Conservation (phyloP, 2,888 invertebrate genomes). For the Lepidochrysops patricia region DNA sequence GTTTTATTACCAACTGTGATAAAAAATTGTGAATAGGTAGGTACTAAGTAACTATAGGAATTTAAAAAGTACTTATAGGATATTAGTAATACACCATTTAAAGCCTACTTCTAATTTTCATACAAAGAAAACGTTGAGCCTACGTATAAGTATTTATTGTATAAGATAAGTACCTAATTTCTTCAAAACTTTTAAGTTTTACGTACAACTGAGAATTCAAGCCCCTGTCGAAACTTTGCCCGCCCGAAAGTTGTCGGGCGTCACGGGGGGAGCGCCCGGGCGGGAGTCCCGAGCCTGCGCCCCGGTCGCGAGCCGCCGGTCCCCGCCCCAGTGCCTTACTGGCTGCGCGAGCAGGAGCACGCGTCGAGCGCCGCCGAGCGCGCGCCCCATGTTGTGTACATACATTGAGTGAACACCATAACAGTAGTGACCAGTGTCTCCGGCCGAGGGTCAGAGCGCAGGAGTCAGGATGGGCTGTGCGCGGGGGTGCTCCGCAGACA, state of each 20-base stretch:
- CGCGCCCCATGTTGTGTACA: constrained; percentile 20
- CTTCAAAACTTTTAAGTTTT: no score
- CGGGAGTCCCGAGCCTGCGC: not conserved
- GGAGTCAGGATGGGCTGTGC: constrained; percentile 44
- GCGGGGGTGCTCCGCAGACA: constrained; percentile 55
- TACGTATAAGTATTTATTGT: no score
- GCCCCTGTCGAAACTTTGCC: not conserved
- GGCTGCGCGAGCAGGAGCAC: constrained; percentile 34
- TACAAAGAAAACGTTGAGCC: no score
- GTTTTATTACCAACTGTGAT: no score
- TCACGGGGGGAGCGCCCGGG: not conserved
- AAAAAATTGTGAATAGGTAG: no score
- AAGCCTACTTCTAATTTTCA: no score
- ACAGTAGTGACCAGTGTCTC: not conserved
- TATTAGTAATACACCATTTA: no score
- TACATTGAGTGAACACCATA: constrained; percentile 1
- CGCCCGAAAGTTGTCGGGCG: not conserved
- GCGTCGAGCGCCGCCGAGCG: constrained; percentile 21
- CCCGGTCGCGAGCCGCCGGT: constrained; percentile 4
- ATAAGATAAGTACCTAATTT: no score
- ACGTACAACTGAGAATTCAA: not conserved
- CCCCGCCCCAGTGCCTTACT: constrained; percentile 50
- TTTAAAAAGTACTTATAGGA: no score
- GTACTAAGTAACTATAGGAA: no score
- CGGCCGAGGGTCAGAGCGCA: not conserved